These are phyloP conservation scores for Laodelphax striatellus DNA, from an alignment of 1,140 invertebrate genomes.

Conservation along the genomic window DNA sequence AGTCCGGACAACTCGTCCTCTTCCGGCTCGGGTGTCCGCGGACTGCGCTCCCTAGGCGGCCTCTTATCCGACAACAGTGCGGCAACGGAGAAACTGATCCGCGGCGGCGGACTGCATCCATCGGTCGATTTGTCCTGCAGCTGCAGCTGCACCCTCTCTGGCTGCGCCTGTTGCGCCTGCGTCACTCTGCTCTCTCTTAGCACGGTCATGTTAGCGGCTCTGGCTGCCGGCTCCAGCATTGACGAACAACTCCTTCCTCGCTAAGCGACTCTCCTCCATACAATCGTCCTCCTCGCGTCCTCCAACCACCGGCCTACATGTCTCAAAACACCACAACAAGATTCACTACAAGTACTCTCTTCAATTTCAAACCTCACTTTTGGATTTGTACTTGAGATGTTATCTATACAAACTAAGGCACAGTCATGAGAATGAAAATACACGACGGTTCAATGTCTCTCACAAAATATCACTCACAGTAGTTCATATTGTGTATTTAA, in stretches of 20 bases:
- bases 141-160: slow-evolving; percentile 23
- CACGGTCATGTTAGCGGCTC: slow-evolving; percentile 19
- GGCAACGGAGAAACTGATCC: slow-evolving; percentile 39
- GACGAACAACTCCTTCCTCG: background rate
- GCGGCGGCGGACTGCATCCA: slow-evolving; percentile 21
- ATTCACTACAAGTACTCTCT: background rate
- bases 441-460: too few relatives aligned
- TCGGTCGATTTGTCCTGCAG: slow-evolving; percentile 1
- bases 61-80: slow-evolving; percentile 34
- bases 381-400: background rate
- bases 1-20: slow-evolving; percentile 13
- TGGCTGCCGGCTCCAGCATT: slow-evolving; percentile 19
- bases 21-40: slow-evolving; percentile 13
- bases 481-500: too few relatives aligned
- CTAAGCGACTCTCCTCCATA: background rate
- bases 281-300: background rate
- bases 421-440: too few relatives aligned
- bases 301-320: background rate
- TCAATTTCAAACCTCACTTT: background rate
- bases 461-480: too few relatives aligned
- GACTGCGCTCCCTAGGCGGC: slow-evolving; percentile 12
- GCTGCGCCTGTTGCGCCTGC: slow-evolving; percentile 24
- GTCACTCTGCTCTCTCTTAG: slow-evolving; percentile 22
- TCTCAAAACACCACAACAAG: background rate
- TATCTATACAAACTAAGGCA: too few relatives aligned